Base-by-base conservation (phyloP, 2,113 vertebrate species). In the Galemys pyrenaicus region DNA sequence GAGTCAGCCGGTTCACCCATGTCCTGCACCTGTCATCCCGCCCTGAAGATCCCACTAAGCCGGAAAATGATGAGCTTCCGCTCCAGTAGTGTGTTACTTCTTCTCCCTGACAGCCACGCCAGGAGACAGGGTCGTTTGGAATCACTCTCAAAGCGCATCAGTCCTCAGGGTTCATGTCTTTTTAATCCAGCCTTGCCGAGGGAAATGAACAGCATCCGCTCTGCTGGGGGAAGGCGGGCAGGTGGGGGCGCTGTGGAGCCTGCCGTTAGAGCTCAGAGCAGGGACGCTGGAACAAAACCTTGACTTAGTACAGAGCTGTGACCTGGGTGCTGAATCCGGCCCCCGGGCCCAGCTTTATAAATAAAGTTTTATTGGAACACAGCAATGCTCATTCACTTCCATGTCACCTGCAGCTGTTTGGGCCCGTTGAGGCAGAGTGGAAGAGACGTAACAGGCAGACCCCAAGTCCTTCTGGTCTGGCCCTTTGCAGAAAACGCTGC, bases 341-440 rank as follows among this genome's bases (percentile, higher is more conserved):
- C 62, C 41, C 60, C 75, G 46, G 6, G 54, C 49, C 13, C 46
- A 4, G 22, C 74, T 44, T 64, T 65, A 35, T 92, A 44, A 82
- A 92, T 94, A 73, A 92, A 94, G 68, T 62, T 94, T 90, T 92
- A 51, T 16, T 51, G 49, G 49, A 49, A 16, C 49, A 51, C 49
- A 17, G 49, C 49, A 3, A 16, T 16, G 10, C 39, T 7, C 0
- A 0, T 13, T 6, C 24, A 12, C 15, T 51, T 67, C 44, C n/a
- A 30, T 64, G 12, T 3, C 9, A 28, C 41, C 78, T 60, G 64
- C 24, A 30, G n/a, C 22, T 73, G 30, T 20, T 41, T 56, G 68
- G 56, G 26, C 80, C 35, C 10, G 20, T 51, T 6, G 0, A 30
- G 73, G 37, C 24, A 46, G 88, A 51, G 56, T 30, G 46, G 78